Base-by-base conservation (phyloP, 2,797 vertebrate species). In the Echiichthys vipera region DNA sequence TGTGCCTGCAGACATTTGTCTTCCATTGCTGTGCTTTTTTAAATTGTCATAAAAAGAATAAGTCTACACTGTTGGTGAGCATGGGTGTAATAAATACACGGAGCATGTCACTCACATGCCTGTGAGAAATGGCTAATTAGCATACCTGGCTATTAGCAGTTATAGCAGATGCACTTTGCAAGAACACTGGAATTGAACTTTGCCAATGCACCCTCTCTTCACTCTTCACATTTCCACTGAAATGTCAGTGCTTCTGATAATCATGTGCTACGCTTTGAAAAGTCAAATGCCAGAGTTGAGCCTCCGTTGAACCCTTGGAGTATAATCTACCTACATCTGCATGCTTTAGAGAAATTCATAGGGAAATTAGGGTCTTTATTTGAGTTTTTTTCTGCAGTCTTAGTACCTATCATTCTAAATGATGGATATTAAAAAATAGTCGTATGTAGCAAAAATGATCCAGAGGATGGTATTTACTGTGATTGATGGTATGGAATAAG, bases 171-270 rank as follows among this genome's bases (percentile, higher is more conserved):
- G 43, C 43, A 54, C 55, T 73, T 56, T 55, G 40, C 42, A 32
- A 24, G 53, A 75, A 74, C 32, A 50, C 51, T 50, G 49, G 39
- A 75, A 55, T 4, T 61, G 39, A 76, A 81, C 51, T 20, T 40
- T 29, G 15, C 37, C 34, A 40, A 22, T 2, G 9, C 65, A 15
- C 32, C 0, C 17, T 65, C 32, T 54, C 65, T 14, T 27, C 32
- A 2, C 68, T 39, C 36, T 34, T 25, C 34, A 45, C 51, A 42
- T 71, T 85, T 43, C 45, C 43, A 24, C 39, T 32, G 37, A 87
- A 87, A 87, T 89, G 78, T 77, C 83, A 84, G 40, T 29, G 71
- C 73, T 80, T 85, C 61, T 70, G 50, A 85, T 78, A 74, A 87
- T 71, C 74, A 80, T 65, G 37, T 61, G 53, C 27, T 25, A 27